phyloP scores from a whole-genome alignment of 2,888 invertebrate species.

The Nowickia ferox region DNA sequence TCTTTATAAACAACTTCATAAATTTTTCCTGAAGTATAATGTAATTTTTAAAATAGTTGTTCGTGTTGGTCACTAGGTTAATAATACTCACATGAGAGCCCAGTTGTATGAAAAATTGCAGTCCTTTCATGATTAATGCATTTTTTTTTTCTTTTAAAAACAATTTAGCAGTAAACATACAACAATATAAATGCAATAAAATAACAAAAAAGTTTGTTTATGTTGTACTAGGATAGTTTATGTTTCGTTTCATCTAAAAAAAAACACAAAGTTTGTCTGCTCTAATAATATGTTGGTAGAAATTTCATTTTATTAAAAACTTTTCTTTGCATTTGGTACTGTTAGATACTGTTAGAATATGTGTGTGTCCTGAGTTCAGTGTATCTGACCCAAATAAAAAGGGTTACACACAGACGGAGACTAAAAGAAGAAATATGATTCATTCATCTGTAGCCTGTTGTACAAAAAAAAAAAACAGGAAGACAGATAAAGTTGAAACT shows the following conservation, averaged over 20 bases:
- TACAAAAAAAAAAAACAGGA: background rate
- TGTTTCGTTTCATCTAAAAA: background rate
- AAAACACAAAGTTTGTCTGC: conserved; percentile 48
- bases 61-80: conserved; percentile 65
- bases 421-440: conserved; percentile 35
- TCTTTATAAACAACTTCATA: background rate
- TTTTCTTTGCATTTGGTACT: conserved; percentile 37
- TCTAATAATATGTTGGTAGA: conserved; percentile 29
- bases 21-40: background rate
- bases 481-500: conserved; percentile 2
- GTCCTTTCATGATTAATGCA: background rate
- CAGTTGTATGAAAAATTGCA: conserved; percentile 56
- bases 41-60: background rate
- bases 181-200: conserved; percentile 18
- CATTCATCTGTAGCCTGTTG: conserved; percentile 23
- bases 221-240: background rate
- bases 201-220: conserved; percentile 23
- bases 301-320: conserved; percentile 60
- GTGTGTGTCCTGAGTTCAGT: background rate
- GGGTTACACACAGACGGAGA: conserved; percentile 11
- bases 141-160: background rate
- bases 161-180: conserved; percentile 22
- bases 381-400: conserved; percentile 26
- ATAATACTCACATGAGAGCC: conserved; percentile 42
- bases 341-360: conserved; percentile 19